Conservation (phyloP, 2,113 vertebrate species). For the Xenopus borealis region DNA sequence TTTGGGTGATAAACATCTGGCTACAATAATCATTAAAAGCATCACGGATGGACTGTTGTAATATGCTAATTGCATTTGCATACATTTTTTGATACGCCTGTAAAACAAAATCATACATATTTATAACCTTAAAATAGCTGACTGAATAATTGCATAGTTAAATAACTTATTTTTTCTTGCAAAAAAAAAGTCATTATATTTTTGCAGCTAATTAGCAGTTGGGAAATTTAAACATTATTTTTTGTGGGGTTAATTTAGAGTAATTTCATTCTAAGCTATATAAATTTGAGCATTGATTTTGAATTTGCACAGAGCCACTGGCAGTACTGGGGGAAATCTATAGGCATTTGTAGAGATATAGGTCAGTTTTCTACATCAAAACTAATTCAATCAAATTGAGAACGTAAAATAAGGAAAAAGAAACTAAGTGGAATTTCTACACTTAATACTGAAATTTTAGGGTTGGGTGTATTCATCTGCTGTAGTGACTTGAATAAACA, state of each 20-base stretch:
- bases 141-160: slow-evolving; percentile 55
- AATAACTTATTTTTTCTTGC: slow-evolving; percentile 57
- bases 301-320: slow-evolving; percentile 26
- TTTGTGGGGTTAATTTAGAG: slow-evolving; percentile 50
- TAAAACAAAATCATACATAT: slow-evolving; percentile 53
- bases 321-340: slow-evolving; percentile 10
- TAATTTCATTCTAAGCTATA: background rate
- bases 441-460: too few relatives aligned
- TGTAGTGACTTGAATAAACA: too few relatives aligned
- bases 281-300: slow-evolving; percentile 27
- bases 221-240: slow-evolving; percentile 56
- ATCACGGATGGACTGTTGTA: slow-evolving; percentile 17
- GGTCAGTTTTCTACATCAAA: too few relatives aligned
- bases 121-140: slow-evolving; percentile 58
- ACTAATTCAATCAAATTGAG: too few relatives aligned
- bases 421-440: too few relatives aligned
- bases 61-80: slow-evolving; percentile 50
- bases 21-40: slow-evolving; percentile 31
- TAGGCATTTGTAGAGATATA: too few relatives aligned
- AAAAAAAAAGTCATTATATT: slow-evolving; percentile 47
- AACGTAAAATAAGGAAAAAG: too few relatives aligned
- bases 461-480: too few relatives aligned
- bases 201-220: slow-evolving; percentile 58
- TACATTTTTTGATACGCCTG: slow-evolving; percentile 18
- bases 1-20: slow-evolving; percentile 31